Percentiles rank a stretch among this genome's conserved stretches.
Conservation (phyloP, 1,140 invertebrate genomes). For the Hycleus cichorii region DNA sequence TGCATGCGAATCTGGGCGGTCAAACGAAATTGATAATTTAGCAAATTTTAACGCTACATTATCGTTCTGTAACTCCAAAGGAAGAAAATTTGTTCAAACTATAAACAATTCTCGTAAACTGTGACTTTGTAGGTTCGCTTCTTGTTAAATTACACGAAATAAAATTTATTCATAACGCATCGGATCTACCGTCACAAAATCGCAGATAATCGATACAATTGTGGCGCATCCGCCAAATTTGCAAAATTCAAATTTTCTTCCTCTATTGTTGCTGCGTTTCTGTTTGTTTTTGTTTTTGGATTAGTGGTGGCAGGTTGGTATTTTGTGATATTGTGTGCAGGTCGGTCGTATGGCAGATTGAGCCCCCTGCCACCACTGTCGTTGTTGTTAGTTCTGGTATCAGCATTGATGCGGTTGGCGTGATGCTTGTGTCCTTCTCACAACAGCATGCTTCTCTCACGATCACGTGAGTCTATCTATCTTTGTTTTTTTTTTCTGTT, state of each 20-base stretch:
- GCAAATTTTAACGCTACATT: too few relatives aligned
- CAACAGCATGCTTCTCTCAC: slow-evolving; percentile 7
- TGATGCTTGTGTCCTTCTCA: slow-evolving; percentile 16
- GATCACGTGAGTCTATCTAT: slow-evolving; percentile 34
- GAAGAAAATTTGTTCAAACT: too few relatives aligned
- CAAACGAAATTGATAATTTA: too few relatives aligned
- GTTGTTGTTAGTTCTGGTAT: slow-evolving; percentile 20
- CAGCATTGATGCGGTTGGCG: slow-evolving; percentile 28
- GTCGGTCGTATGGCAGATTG: slow-evolving; percentile 33
- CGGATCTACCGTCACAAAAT: too few relatives aligned
- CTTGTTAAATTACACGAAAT: too few relatives aligned
- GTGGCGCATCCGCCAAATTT: too few relatives aligned
- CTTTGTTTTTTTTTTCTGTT: not conserved
- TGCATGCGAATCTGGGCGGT: too few relatives aligned
- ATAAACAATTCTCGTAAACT: too few relatives aligned
- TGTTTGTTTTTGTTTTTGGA: not conserved
- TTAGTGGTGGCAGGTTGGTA: slow-evolving; percentile 15
- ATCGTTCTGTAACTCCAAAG: too few relatives aligned
- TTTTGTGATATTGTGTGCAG: slow-evolving; percentile 28
- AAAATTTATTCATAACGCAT: too few relatives aligned
- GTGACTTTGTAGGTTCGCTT: too few relatives aligned
- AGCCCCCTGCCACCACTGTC: slow-evolving; percentile 37
- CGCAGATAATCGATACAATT: too few relatives aligned
- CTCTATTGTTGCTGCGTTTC: not conserved
- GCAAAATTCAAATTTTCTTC: not conserved